Base-by-base conservation (phyloP, 2,797 vertebrate species). In the Prionace glauca region DNA sequence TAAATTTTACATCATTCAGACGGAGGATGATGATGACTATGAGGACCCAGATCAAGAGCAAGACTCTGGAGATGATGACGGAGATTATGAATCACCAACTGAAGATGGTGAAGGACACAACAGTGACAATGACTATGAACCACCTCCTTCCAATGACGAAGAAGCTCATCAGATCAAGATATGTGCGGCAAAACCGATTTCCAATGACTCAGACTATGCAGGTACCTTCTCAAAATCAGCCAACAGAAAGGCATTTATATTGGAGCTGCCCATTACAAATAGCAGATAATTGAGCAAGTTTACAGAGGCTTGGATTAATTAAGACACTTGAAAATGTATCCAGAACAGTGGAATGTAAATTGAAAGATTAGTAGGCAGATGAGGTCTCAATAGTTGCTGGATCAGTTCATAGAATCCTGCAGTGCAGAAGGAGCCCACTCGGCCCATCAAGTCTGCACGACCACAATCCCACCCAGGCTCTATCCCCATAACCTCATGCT, bases 21-120 rank as follows among this genome's bases (percentile, higher is more conserved):
- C 96, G 98, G 93, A 95, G 97, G 98, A 99, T 0, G 98, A 98
- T 0, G 98, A 99, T 72, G 99, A 99, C 96, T 99, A 99, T 0
- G 99, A 99, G 97, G 98, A 98, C 96, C 99, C 99, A 0, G 98
- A 98, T 0, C 98, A 98, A 0, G 98, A 98, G 0, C 96, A 96
- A 20, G 96, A 97, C 1, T 95, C 93, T 0, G 97, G 81, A 26
- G 98, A 97, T 29, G 98, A 97, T 0, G 97, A 96, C 0, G 97
- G 97, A 56, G 99, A 99, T 96, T 99, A 99, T 2, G 99, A 99
- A 96, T 98, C 98, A 0, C 98, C 99, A 0, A 97, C 96, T 0
- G 98, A 98, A 8, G 98, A 98, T 10, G 96, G 95, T 4, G 97
- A 96, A 0, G 96, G 56, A 1, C 97, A 96, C 7, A 87, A 96